These are phyloP conservation scores for Mungos mungo DNA, from an alignment of 2,113 vertebrate genomes.

Conservation along the genomic window DNA sequence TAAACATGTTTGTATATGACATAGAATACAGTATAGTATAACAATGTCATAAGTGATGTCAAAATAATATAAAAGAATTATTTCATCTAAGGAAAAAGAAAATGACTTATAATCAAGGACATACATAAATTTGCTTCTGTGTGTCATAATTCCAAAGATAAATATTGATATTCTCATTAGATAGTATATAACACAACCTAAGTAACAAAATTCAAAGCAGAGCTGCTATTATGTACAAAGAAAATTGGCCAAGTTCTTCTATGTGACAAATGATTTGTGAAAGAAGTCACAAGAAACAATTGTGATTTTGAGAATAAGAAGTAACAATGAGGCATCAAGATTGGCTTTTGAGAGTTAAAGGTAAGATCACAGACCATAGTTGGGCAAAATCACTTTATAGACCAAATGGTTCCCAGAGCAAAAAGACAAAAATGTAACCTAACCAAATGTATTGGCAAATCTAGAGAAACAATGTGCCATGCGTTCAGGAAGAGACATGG, in stretches of 20 bases:
- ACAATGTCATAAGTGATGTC: not conserved
- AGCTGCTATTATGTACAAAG: not conserved
- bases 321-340: not conserved
- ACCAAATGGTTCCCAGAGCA: not conserved
- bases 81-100: not conserved
- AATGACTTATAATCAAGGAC: not conserved
- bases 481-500: not conserved
- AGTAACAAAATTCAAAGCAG: not conserved
- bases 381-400: conserved; percentile 4
- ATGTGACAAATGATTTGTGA: not conserved
- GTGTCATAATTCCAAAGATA: not conserved
- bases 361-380: not conserved
- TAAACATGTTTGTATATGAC: not conserved
- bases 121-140: not conserved
- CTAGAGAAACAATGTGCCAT: not conserved
- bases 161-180: not conserved
- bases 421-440: not conserved
- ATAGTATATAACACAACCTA: not conserved
- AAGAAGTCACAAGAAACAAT: not conserved
- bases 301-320: not conserved
- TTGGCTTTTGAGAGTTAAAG: not conserved
- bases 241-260: not conserved
- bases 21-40: not conserved
- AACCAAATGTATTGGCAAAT: not conserved
- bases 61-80: not conserved